Base-by-base conservation (phyloP, 2,888 invertebrate species). In the Lottia scabra region DNA sequence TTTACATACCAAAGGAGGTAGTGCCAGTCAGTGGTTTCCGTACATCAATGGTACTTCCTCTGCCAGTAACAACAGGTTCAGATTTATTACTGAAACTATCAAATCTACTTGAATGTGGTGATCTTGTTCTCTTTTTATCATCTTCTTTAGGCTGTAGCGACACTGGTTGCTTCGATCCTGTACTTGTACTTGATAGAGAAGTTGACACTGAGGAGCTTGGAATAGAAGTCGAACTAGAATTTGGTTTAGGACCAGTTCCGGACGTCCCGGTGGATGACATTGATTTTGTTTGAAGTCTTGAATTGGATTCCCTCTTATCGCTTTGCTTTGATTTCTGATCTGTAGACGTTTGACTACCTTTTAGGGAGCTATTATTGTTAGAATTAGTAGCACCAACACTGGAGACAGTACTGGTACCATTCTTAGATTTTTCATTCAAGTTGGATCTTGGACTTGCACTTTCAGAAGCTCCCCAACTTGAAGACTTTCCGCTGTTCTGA, bases 371-470 rank as follows among this genome's bases (percentile, higher is more conserved):
- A 65, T 65, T 71, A 38, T 63, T 71, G 71, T 71, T 74, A 12
- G 68, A 65, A 63, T 74, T 71, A 63, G 43, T 68, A 30, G 68
- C 63, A 27, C 62, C 64, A n/a, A n/a, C n/a, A n/a, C n/a, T n/a
- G n/a, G n/a, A n/a, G 16, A 65, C 64, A 38, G 56, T 70, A 23
- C 67, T 70, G 30, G 67, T 64, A 44, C 38, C 67, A 27, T 67
- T 48, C 43, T 68, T 65, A 26, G 65, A 56, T 38, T 65, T 82
- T 81, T 83, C 83, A 77, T 75, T 82, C 74, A 81, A 68, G 78
- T 81, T 82, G 74, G 79, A 78, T 68, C 79, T 75, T 13, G 76
- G 63, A 69, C 72, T 78, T 65, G 72, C 81, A 63, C 72, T 78
- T 65, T 74, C 81, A 48, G 73, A 71, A 10, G 66, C 71, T 26